These are phyloP conservation scores for Clavelina lepadiformis DNA, from an alignment of 23 tunicate genomes.

Conservation along the genomic window DNA sequence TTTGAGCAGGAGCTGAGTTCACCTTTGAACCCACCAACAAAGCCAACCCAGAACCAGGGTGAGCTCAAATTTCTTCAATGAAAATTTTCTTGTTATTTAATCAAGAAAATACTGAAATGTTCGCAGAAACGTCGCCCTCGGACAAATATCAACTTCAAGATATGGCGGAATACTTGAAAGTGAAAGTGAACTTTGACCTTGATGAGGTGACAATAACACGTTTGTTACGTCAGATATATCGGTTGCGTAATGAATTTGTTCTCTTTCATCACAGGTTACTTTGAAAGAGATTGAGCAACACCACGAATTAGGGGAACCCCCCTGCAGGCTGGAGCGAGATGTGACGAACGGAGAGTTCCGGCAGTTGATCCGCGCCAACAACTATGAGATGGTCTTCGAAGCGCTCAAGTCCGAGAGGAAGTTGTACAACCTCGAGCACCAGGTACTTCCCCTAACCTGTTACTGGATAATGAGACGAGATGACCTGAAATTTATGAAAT, in stretches of 20 bases:
- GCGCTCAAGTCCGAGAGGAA: constrained; percentile 46
- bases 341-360: constrained; percentile 71
- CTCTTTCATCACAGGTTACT: no score
- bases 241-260: no score
- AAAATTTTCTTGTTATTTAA: neutral
- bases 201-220: constrained; percentile 35
- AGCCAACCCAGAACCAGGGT: no score
- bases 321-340: constrained; percentile 64
- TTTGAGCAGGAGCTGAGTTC: no score
- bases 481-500: neutral
- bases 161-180: constrained; percentile 65
- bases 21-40: no score
- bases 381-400: constrained; percentile 75
- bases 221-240: neutral
- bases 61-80: neutral
- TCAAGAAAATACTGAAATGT: no score
- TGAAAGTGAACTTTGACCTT: constrained; percentile 64
- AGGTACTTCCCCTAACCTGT: no score
- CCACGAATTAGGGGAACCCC: constrained; percentile 89
- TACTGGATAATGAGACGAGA: no score
- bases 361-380: constrained; percentile 58
- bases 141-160: constrained; percentile 24
- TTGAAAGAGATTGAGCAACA: constrained; percentile 73
- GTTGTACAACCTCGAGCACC: constrained; percentile 79
- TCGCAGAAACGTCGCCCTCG: no score